These are phyloP conservation scores for Ctenochaetus hawaiiensis DNA, from an alignment of 2,797 vertebrate species.

Conservation along the genomic window DNA sequence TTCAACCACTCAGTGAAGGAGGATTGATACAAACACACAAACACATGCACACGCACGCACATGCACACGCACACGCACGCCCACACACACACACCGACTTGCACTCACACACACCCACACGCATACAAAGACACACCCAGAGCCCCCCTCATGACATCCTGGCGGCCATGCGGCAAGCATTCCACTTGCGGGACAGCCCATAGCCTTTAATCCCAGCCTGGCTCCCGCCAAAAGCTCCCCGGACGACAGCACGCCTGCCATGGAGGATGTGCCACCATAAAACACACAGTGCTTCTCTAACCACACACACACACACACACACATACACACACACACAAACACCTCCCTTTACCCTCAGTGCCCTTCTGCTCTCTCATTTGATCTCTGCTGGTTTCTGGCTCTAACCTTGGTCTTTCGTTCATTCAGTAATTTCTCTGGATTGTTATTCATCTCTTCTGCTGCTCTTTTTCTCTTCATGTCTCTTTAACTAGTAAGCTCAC, in stretches of 20 bases:
- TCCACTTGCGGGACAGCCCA: conserved; percentile 87
- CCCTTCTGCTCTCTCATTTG: conserved; percentile 25
- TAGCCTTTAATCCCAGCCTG: conserved; percentile 88
- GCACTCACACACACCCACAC: not conserved
- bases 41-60: conserved; percentile 22
- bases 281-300: conserved; percentile 68
- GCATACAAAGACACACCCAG: conserved; percentile 26
- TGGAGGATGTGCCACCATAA: conserved; percentile 80
- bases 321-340: conserved; percentile 27
- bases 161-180: conserved; percentile 83
- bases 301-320: conserved; percentile 38
- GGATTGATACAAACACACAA: conserved; percentile 27
- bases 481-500: not conserved
- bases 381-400: conserved; percentile 23
- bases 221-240: conserved; percentile 86
- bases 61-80: not conserved
- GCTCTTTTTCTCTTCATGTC: conserved; percentile 5
- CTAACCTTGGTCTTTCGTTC: conserved; percentile 14
- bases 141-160: conserved; percentile 69
- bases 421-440: conserved; percentile 2
- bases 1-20: conserved; percentile 35
- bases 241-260: conserved; percentile 83
- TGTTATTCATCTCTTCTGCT: not conserved
- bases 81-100: too few species aligned
- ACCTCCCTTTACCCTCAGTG: conserved; percentile 43